These are phyloP conservation scores for Steinernema hermaphroditum DNA, from an alignment of 2,888 invertebrate species.

Conservation along the genomic window DNA sequence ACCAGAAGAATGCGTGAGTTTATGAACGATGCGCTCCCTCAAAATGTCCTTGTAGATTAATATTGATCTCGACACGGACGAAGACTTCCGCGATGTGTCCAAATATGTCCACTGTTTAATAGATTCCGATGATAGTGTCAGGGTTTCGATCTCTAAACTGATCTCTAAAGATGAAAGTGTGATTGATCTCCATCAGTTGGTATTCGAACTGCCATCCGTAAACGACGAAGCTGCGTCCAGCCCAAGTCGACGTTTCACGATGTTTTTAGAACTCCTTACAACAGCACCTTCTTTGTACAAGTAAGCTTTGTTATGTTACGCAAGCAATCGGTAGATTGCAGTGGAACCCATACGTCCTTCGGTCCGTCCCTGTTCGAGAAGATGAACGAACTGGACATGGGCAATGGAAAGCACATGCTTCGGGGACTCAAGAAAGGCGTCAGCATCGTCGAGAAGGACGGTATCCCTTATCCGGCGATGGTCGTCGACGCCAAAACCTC, in stretches of 20 bases:
- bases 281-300: conserved; percentile 33
- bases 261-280: conserved; percentile 43
- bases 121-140: neutral
- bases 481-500: conserved; percentile 38
- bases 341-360: conserved; percentile 30
- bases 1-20: neutral
- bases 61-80: neutral
- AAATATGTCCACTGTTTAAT: neutral
- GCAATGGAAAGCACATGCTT: conserved; percentile 35
- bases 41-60: neutral
- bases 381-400: neutral
- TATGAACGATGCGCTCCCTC: no score
- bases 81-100: neutral
- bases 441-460: conserved; percentile 35
- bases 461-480: conserved; percentile 29
- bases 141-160: neutral
- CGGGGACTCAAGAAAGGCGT: conserved; percentile 40
- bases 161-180: neutral
- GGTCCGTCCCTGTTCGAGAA: conserved; percentile 34
- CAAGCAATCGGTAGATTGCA: neutral
- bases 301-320: no score
- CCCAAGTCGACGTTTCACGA: conserved; percentile 38
- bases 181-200: neutral
- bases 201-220: neutral
- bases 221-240: neutral